A percentile compares a stretch with the other conserved stretches of the same genome.
phyloP scores from a whole-genome alignment of 2,888 invertebrate genomes.

The Podabrus alpinus region DNA sequence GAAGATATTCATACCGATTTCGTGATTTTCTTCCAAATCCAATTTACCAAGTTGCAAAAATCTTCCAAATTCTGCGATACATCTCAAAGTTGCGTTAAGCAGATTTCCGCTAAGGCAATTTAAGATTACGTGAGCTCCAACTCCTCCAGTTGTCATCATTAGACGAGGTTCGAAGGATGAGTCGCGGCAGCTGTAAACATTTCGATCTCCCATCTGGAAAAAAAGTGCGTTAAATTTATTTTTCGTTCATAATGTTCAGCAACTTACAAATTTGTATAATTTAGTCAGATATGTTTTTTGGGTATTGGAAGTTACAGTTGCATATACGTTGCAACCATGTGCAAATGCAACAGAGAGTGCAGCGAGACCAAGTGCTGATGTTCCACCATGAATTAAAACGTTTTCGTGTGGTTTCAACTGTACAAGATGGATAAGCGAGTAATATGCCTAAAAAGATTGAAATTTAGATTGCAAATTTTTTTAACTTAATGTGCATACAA shows the following conservation, averaged over 20 bases:
- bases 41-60: constrained; percentile 87
- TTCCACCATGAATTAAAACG: constrained; percentile 61
- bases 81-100: constrained; percentile 70
- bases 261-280: constrained; percentile 47
- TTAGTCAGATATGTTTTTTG: constrained; percentile 48
- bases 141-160: constrained; percentile 77
- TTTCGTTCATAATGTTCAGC: not conserved
- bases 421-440: constrained; percentile 53
- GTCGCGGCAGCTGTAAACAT: constrained; percentile 54
- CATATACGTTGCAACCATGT: constrained; percentile 63
- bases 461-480: not conserved
- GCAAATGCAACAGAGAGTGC: constrained; percentile 67
- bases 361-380: constrained; percentile 73
- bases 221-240: constrained; percentile 2
- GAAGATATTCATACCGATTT: constrained; percentile 74
- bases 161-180: constrained; percentile 85
- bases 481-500: constrained; percentile 49
- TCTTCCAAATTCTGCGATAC: constrained; percentile 65
- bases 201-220: constrained; percentile 45
- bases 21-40: constrained; percentile 72
- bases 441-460: constrained; percentile 51
- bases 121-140: constrained; percentile 87
- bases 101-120: constrained; percentile 92
- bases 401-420: constrained; percentile 51
- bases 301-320: constrained; percentile 63